Base-by-base conservation (phyloP, 2,113 vertebrate species). In the Zosterops lateralis region DNA sequence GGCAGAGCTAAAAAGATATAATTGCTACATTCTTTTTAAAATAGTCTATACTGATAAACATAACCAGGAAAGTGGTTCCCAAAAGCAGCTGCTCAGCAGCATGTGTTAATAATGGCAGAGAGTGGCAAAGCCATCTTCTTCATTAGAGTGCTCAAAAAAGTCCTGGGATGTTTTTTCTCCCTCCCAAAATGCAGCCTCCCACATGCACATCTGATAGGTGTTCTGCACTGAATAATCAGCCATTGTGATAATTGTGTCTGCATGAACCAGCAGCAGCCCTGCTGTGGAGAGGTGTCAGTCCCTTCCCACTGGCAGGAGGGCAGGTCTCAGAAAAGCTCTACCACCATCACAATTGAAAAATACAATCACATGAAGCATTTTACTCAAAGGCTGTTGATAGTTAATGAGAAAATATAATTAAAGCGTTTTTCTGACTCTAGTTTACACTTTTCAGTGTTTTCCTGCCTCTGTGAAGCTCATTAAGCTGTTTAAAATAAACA, bases 401-500 rank as follows among this genome's bases (percentile, higher is more conserved):
- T 38, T 64, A 87, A 28, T 24, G 24, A 82, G 54, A 96, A 93
- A 86, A 94, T 77, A 86, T 7, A 81, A 94, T 90, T 48, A 92
- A 93, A 92, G 38, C 15, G n/a, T 75, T 89, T 84, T 91, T 73
- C 85, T 75, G 2, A 87, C 36, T 83, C 64, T 75, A 82, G 62
- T 78, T 93, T 79, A 58, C 78, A 96, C 96, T 93, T 93, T 86
- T 76, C 79, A 70, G 21, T 93, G 57, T 91, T 96, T 95, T 73
- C 50, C 80, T 90, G 42, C 28, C n/a, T 93, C 90, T 76, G 25
- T 51, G 17, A 80, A 94, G 65, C 65, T 96, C 83, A 89, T 97
- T 92, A 96, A 67, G 29, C 25, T 42, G 51, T 83, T 94, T 67
- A 86, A 95, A 95, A 92, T 92, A 92, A 96, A 96, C 90, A 93